These are phyloP conservation scores for Ectemnius lituratus DNA, from an alignment of 2,888 invertebrate genomes.

Conservation along the genomic window DNA sequence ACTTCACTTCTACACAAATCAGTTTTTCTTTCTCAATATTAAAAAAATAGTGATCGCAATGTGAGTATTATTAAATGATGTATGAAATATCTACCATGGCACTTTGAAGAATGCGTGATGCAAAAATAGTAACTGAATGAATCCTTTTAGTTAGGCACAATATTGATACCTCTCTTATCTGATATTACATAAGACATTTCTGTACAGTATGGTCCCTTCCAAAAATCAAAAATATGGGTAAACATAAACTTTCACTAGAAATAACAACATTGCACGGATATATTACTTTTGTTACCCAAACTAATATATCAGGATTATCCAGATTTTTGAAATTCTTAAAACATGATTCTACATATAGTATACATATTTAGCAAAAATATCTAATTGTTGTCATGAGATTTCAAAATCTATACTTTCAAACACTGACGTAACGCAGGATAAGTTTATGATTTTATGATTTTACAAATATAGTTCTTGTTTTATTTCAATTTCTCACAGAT, in stretches of 20 bases:
- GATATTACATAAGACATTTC: slow-evolving; percentile 37
- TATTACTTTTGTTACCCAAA: neutral
- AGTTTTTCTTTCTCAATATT: neutral
- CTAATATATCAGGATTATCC: too few species aligned
- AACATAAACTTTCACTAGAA: slow-evolving; percentile 25
- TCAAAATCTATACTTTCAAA: too few species aligned
- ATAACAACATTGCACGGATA: slow-evolving; percentile 30
- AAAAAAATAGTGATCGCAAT: slow-evolving; percentile 14
- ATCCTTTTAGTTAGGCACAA: slow-evolving; percentile 41
- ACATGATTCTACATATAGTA: too few species aligned
- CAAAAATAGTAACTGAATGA: slow-evolving; percentile 46
- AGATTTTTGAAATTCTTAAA: too few species aligned
- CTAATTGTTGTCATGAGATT: too few species aligned
- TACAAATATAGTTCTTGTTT: too few species aligned
- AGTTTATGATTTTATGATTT: too few species aligned
- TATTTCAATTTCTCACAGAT: too few species aligned
- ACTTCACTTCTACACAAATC: too few species aligned
- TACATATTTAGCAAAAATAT: too few species aligned
- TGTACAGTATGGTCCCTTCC: slow-evolving; percentile 44
- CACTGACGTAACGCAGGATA: too few species aligned
- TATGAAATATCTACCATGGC: slow-evolving; percentile 41
- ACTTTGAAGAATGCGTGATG: slow-evolving; percentile 50
- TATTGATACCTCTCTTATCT: slow-evolving; percentile 45
- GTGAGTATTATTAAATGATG: slow-evolving; percentile 9
- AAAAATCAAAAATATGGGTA: slow-evolving; percentile 22